Conservation (phyloP, 2,797 vertebrate species). For the Bucorvus abyssinicus region DNA sequence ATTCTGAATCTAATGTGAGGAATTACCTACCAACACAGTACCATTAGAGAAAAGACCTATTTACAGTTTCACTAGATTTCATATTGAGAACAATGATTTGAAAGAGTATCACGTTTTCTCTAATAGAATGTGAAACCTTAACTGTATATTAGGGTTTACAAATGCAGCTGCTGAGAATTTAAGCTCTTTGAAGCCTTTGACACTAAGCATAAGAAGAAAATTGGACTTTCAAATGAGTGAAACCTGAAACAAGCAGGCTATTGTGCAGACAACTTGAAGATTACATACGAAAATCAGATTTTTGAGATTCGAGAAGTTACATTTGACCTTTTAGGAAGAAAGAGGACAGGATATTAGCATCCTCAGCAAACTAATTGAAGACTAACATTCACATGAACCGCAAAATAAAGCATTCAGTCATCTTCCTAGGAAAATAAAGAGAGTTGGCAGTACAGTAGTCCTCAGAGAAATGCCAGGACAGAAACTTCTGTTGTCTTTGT, state of each 20-base stretch:
- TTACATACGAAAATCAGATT: neutral
- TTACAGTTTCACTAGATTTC: neutral
- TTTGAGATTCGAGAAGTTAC: neutral
- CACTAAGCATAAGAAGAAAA: neutral
- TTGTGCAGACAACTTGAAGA: conserved; percentile 18
- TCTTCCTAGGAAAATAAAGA: conserved; percentile 23
- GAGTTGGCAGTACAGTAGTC: neutral
- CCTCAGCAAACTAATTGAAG: neutral
- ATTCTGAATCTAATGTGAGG: neutral
- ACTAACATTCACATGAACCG: neutral
- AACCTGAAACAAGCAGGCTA: neutral
- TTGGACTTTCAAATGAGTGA: conserved; percentile 10
- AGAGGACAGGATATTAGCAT: conserved; percentile 33
- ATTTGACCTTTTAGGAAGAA: neutral
- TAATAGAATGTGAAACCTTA: neutral
- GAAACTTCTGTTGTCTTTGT: conserved; percentile 37
- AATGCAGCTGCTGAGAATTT: conserved; percentile 1
- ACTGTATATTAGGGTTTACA: neutral
- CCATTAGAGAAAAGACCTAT: neutral
- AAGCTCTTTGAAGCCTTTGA: neutral
- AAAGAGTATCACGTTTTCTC: neutral
- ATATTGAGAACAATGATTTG: neutral
- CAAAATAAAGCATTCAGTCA: neutral
- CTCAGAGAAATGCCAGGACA: conserved; percentile 26
- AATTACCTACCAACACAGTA: neutral